phyloP scores from a whole-genome alignment of 2,888 invertebrate genomes.

The Lissonota sp. region DNA sequence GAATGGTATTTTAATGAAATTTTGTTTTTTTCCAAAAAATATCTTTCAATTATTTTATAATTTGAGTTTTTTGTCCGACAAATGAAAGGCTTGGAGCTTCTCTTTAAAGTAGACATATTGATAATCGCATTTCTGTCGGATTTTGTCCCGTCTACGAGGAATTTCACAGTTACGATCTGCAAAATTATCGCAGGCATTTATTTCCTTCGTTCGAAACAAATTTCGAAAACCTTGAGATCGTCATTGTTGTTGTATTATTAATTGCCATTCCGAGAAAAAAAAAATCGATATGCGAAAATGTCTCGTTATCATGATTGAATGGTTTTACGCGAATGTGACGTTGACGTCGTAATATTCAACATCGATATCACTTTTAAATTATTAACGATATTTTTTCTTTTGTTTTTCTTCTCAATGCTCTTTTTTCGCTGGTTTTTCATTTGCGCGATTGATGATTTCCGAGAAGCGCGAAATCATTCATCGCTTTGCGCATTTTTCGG shows the following conservation, averaged over 20 bases:
- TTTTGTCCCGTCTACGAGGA: too few relatives aligned
- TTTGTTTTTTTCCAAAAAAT: too few relatives aligned
- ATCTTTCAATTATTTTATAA: too few relatives aligned
- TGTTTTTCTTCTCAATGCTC: neutral
- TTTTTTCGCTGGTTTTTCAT: neutral
- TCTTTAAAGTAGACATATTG: too few relatives aligned
- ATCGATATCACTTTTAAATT: slow-evolving; percentile 37
- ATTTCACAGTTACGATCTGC: too few relatives aligned
- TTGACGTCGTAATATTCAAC: slow-evolving; percentile 49
- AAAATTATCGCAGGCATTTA: neutral
- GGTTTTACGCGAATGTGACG: slow-evolving; percentile 29
- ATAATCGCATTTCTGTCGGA: too few relatives aligned
- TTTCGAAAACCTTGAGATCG: slow-evolving; percentile 16
- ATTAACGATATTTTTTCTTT: slow-evolving; percentile 32
- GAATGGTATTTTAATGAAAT: too few relatives aligned
- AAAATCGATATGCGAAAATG: slow-evolving; percentile 16
- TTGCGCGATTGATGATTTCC: slow-evolving; percentile 23
- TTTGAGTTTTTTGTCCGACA: too few relatives aligned
- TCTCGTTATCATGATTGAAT: neutral
- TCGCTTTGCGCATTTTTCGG: slow-evolving; percentile 12
- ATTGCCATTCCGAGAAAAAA: neutral
- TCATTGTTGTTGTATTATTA: neutral
- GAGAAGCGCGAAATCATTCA: slow-evolving; percentile 36
- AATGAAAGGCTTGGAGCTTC: too few relatives aligned
- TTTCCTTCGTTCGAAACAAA: slow-evolving; percentile 8